phyloP scores from a whole-genome alignment of 2,888 invertebrate genomes.

The Hydrotaea diabolus region DNA sequence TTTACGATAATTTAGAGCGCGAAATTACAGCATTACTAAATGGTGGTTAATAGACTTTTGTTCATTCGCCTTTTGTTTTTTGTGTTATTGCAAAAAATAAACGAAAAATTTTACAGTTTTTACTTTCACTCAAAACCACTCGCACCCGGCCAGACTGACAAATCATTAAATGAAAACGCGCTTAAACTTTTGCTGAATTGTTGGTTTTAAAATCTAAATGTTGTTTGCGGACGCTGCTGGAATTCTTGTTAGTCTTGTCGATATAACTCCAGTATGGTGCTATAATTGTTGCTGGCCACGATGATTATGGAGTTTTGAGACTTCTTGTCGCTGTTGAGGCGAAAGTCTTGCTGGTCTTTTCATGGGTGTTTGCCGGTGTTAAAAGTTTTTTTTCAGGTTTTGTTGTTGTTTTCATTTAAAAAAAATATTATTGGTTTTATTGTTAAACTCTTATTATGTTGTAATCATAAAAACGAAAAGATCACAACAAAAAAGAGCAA shows the following conservation, averaged over 20 bases:
- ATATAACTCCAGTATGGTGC: background rate
- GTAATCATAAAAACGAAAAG: background rate
- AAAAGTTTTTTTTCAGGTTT: background rate
- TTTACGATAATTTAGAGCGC: too few species aligned
- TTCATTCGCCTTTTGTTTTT: too few species aligned
- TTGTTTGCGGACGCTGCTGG: too few species aligned
- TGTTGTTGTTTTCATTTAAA: too few species aligned
- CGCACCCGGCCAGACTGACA: background rate
- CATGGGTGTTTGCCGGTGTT: too few species aligned
- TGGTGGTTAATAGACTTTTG: too few species aligned
- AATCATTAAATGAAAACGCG: background rate
- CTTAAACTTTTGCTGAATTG: too few species aligned
- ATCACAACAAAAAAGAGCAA: background rate
- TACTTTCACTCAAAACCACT: slow-evolving; percentile 5
- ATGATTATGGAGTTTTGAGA: slow-evolving; percentile 4
- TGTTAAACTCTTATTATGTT: slow-evolving; percentile 18
- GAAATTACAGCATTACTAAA: too few species aligned
- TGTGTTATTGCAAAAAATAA: background rate
- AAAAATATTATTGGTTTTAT: background rate
- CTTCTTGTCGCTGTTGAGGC: background rate
- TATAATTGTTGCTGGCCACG: background rate
- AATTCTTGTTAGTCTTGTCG: background rate
- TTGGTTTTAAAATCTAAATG: too few species aligned
- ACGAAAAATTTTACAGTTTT: background rate
- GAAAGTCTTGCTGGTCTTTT: background rate